Percentiles rank a stretch among this genome's conserved stretches.
Evolutionary conservation across 1,140 invertebrate genomes (phyloP).

Genomic region (Augochlora pura): DNA sequence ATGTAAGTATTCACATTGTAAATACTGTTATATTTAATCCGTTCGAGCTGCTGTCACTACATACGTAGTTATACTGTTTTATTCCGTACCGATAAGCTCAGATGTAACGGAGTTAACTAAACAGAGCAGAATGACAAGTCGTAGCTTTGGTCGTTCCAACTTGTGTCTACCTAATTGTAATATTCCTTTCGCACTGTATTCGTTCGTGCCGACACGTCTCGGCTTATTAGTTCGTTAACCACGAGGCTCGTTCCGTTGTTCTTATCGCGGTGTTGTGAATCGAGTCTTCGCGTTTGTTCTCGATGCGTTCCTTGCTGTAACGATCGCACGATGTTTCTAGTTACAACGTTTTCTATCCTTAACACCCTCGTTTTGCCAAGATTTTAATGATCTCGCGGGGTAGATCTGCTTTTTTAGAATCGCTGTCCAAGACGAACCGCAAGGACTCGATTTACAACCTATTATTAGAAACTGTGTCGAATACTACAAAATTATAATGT

Average conservation of each 20-base stretch:
- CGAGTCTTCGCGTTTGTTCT: too few species aligned
- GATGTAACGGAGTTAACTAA: constrained; percentile 25
- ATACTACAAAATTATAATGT: too few species aligned
- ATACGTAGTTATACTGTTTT: constrained; percentile 56
- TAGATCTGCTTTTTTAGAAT: too few species aligned
- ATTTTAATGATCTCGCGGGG: too few species aligned
- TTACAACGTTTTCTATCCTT: too few species aligned
- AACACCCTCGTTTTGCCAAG: too few species aligned
- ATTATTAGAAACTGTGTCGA: too few species aligned
- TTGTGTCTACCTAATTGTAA: neutral
- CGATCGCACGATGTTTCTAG: too few species aligned
- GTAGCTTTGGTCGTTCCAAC: constrained; percentile 28
- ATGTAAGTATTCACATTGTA: constrained; percentile 68
- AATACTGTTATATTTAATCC: constrained; percentile 67
- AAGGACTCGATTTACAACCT: too few species aligned
- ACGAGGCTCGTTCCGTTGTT: neutral
- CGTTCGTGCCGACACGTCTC: neutral
- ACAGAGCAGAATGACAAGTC: constrained; percentile 29
- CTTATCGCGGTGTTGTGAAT: neutral
- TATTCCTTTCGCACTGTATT: neutral
- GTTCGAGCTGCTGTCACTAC: constrained; percentile 59
- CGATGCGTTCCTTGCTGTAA: too few species aligned
- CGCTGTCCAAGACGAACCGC: too few species aligned
- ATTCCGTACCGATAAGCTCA: constrained; percentile 50
- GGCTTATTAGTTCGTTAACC: constrained; percentile 1